Evolutionary conservation across 2,888 invertebrate species (phyloP), one percentile per base, ranked within the genome.

Genomic region (Mechanitis messenoides): DNA sequence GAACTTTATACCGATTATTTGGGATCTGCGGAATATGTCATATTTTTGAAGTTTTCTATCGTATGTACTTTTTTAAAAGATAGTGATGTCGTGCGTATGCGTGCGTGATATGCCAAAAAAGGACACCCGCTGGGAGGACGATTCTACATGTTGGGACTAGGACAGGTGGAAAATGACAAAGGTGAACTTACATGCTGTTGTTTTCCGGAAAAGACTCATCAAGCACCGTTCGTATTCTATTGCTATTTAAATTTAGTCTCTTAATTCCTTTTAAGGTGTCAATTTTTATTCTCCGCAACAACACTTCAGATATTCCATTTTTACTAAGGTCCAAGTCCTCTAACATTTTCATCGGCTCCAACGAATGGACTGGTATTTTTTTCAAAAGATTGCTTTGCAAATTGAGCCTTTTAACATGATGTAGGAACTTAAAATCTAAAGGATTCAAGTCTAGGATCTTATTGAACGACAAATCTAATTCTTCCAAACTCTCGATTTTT

Each of bases 391-490:
- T 92, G 53, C 81, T 83, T 65, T 90, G 90, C 54, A 92, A 75
- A 78, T 83, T 87, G 11, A 92, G 74, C 61, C 82, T 83, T 69
- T 85, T 83, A 2, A 88, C 64, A 45, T 78, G 75, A 53, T 67
- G 71, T 61, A 88, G 74, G 60, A 74, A 71, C 65, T 83, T 81
- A 53, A 92, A 91, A 68, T 86, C 85, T 56, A 83, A 67, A 0
- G 77, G 70, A 64, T 85, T 84, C 53, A 92, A 79, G 3, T 81
- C 80, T 7, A 80, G 67, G 3, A 92, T 71, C 56, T 82, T 83
- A 72, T 92, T 92, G 68, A 85, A 81, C 0, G 92, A 92, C 1
- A 92, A 70, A 71, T 92, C 91, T n/a, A 92, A 67, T 45, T 83
- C 87, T 75, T 87, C 84, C 9, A 92, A 69, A 0, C 68, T 63